A percentile compares a stretch with the other conserved stretches of the same genome.
Conservation (phyloP, 2,888 invertebrate species). For the Catocala fraxini region DNA sequence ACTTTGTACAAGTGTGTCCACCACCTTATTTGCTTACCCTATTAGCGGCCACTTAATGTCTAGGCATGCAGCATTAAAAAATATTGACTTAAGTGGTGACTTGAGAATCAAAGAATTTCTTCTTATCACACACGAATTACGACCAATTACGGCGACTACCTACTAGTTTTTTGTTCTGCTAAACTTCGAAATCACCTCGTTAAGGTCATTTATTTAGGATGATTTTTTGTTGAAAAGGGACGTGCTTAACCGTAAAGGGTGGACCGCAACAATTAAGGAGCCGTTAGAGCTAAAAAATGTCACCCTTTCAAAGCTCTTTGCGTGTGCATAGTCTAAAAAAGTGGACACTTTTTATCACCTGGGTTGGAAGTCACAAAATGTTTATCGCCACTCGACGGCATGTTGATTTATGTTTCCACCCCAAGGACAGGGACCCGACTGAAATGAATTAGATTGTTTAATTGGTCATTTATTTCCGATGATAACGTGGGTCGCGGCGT, state of each 20-base stretch:
- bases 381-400: constrained; percentile 85
- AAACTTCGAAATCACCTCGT: constrained; percentile 66
- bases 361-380: constrained; percentile 86
- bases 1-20: constrained; percentile 77
- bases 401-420: constrained; percentile 86
- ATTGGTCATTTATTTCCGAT: constrained; percentile 85
- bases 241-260: constrained; percentile 77
- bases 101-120: constrained; percentile 67
- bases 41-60: constrained; percentile 79
- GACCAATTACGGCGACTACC: constrained; percentile 69
- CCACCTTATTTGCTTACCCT: constrained; percentile 76
- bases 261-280: constrained; percentile 82
- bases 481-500: constrained; percentile 71
- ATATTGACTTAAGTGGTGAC: constrained; percentile 74
- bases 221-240: constrained; percentile 77
- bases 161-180: constrained; percentile 67
- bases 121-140: constrained; percentile 75
- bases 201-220: constrained; percentile 79
- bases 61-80: constrained; percentile 72
- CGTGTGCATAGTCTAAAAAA: constrained; percentile 78
- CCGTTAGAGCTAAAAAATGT: constrained; percentile 84
- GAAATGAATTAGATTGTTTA: constrained; percentile 86
- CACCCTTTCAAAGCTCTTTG: constrained; percentile 78
- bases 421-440: constrained; percentile 67
- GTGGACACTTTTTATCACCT: constrained; percentile 85